These are phyloP conservation scores for Hemichromis elongatus DNA, from an alignment of 2,113 vertebrate species.

Conservation along the genomic window DNA sequence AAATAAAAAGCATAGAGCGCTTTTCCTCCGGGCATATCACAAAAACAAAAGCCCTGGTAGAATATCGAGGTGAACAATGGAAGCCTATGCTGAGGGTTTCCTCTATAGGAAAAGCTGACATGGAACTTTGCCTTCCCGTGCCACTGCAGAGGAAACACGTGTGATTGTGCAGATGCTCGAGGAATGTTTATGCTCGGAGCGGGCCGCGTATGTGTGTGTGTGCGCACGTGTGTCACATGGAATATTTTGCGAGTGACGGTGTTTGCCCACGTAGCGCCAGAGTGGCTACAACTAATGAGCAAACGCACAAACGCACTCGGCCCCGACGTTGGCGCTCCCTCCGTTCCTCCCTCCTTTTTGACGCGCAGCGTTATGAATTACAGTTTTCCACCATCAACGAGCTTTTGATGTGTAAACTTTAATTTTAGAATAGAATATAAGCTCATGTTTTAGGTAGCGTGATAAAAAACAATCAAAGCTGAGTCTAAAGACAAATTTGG, in stretches of 20 bases:
- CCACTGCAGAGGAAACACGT: slow-evolving; percentile 64
- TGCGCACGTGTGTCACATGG: slow-evolving; percentile 40
- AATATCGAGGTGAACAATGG: slow-evolving; percentile 64
- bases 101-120: slow-evolving; percentile 69
- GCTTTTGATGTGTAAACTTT: neutral
- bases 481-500: neutral
- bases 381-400: slow-evolving; percentile 6
- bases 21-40: slow-evolving; percentile 27
- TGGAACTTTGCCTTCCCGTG: slow-evolving; percentile 62
- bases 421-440: neutral
- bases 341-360: slow-evolving; percentile 3
- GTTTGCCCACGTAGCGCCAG: slow-evolving; percentile 57
- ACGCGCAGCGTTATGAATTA: neutral
- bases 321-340: neutral
- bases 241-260: slow-evolving; percentile 43
- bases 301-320: neutral
- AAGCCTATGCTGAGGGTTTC: slow-evolving; percentile 50
- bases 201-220: slow-evolving; percentile 11
- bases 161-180: slow-evolving; percentile 69
- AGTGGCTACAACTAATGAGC: slow-evolving; percentile 36
- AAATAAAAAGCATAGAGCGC: neutral
- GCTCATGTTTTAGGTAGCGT: neutral
- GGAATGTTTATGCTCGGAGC: slow-evolving; percentile 63
- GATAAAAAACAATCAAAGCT: neutral
- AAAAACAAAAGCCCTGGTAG: slow-evolving; percentile 56